Evolutionary conservation across 2,797 vertebrate genomes (phyloP).

Genomic region (Heteromormyrus szaboi): DNA sequence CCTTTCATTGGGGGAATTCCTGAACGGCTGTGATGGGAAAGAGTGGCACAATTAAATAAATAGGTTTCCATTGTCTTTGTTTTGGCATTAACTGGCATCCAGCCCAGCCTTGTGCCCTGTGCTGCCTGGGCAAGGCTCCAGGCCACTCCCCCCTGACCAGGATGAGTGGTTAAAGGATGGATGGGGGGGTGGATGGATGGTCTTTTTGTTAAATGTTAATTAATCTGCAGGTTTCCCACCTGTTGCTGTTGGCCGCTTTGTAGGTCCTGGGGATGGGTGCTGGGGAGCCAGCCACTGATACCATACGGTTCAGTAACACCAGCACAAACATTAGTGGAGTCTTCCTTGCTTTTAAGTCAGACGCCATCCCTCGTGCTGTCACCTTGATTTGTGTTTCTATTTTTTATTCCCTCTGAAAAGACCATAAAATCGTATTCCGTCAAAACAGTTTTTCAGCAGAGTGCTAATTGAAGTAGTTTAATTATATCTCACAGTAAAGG

Average conservation of each 20-base stretch:
- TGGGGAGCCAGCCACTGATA: too few relatives aligned
- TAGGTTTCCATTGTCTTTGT: background rate
- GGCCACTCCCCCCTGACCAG: background rate
- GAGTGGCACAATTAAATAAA: background rate
- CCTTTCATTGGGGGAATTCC: background rate
- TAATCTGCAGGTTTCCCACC: background rate
- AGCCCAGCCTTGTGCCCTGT: background rate
- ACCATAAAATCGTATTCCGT: constrained; percentile 24
- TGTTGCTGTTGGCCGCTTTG: background rate
- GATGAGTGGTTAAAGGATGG: background rate
- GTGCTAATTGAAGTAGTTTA: constrained; percentile 37
- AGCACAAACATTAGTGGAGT: background rate
- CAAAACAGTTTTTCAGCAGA: constrained; percentile 32
- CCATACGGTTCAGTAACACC: background rate
- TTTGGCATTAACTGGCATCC: background rate
- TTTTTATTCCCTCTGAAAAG: constrained; percentile 33
- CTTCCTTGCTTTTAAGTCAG: background rate
- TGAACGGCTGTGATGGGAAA: background rate
- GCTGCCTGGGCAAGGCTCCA: background rate
- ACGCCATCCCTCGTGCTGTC: background rate
- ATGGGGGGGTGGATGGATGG: background rate
- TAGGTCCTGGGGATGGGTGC: background rate
- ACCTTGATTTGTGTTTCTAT: constrained; percentile 34
- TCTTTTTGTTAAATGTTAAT: background rate
- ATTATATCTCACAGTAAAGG: constrained; percentile 43